phyloP scores from a whole-genome alignment of 1,140 invertebrate species.

The Brachionus sp. region DNA sequence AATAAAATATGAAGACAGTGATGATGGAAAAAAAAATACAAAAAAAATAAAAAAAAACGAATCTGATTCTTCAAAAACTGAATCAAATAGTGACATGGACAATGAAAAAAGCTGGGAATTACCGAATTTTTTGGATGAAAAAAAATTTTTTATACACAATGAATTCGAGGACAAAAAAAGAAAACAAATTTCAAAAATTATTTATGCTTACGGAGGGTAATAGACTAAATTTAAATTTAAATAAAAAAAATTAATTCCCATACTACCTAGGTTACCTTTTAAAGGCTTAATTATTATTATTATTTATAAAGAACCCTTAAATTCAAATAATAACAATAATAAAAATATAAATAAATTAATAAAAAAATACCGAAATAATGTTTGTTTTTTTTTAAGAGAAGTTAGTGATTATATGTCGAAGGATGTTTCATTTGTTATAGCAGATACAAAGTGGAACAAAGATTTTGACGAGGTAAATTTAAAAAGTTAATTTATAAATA shows the following conservation, averaged over 20 bases:
- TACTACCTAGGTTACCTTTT: not conserved
- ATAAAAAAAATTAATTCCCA: not conserved
- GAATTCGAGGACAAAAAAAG: constrained; percentile 9
- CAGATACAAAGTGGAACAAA: constrained; percentile 38
- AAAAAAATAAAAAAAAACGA: constrained; percentile 23
- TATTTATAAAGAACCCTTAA: too few relatives aligned
- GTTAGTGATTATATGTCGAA: constrained; percentile 24
- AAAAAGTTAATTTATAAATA: not conserved
- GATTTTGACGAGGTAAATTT: constrained; percentile 21
- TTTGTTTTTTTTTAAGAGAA: constrained; percentile 3
- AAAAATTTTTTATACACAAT: constrained; percentile 6
- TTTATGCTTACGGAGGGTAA: constrained; percentile 41
- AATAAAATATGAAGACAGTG: not conserved
- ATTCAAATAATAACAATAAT: not conserved
- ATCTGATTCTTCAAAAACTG: constrained; percentile 23
- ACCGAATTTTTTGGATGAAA: constrained; percentile 25
- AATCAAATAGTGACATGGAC: constrained; percentile 9
- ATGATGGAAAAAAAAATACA: not conserved
- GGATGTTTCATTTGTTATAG: not conserved
- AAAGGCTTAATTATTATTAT: not conserved
- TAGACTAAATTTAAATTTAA: not conserved
- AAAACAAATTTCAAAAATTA: constrained; percentile 10
- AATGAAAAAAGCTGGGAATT: constrained; percentile 15
- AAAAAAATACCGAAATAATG: not conserved
- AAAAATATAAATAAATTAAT: not conserved